These are phyloP conservation scores for Enoplosus armatus DNA, from an alignment of 2,797 vertebrate genomes.

Conservation along the genomic window DNA sequence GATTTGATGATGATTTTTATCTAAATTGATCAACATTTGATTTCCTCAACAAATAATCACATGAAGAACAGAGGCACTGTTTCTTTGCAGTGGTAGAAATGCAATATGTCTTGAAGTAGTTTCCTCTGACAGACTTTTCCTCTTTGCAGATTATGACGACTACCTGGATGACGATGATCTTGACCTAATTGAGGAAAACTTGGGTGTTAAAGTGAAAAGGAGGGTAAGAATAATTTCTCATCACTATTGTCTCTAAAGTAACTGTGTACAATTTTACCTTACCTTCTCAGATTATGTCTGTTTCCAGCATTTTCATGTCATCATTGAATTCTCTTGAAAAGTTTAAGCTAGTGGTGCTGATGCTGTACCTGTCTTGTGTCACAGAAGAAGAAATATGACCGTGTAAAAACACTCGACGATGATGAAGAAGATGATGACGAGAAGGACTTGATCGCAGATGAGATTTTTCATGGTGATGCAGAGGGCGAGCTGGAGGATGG, in stretches of 20 bases:
- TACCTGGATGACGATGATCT: slow-evolving; percentile 98
- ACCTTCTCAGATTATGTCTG: neutral
- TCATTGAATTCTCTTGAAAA: neutral
- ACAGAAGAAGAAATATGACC: slow-evolving; percentile 95
- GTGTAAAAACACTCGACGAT: slow-evolving; percentile 95
- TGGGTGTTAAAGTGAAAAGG: slow-evolving; percentile 99
- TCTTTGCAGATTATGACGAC: slow-evolving; percentile 90
- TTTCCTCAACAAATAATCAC: neutral
- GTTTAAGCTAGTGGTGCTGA: neutral
- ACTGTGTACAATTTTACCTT: neutral
- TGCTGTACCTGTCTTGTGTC: neutral
- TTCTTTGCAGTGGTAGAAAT: neutral
- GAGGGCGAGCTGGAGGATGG: slow-evolving; percentile 93
- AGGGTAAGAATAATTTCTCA: slow-evolving; percentile 82
- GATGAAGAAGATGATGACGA: slow-evolving; percentile 98
- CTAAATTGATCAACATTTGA: too few relatives aligned
- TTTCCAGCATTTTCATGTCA: neutral
- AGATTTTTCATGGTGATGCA: slow-evolving; percentile 94
- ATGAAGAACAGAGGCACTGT: neutral
- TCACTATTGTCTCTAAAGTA: neutral
- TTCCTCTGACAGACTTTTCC: slow-evolving; percentile 29
- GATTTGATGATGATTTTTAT: too few relatives aligned
- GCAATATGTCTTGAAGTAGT: neutral
- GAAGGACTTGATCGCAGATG: slow-evolving; percentile 96
- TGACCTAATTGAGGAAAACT: slow-evolving; percentile 97